Conservation (phyloP, 2,113 vertebrate genomes). For the Istiophorus platypterus region DNA sequence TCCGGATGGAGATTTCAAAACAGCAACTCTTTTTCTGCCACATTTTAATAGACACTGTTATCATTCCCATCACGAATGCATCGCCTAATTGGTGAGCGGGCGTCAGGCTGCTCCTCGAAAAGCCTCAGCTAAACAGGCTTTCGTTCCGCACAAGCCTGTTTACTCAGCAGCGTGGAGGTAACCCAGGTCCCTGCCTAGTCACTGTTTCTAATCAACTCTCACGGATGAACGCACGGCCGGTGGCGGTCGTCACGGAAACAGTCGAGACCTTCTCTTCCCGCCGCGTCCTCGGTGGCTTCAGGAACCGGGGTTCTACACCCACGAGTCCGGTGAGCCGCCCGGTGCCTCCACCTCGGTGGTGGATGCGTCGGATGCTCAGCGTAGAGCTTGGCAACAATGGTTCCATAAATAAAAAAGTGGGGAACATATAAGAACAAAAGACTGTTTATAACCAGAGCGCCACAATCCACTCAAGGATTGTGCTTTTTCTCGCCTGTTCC, state of each 20-base stretch:
- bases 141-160: background rate
- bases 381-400: background rate
- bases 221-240: constrained; percentile 4
- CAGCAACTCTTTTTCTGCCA: too few species aligned
- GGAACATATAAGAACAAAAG: too few species aligned
- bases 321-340: constrained; percentile 29
- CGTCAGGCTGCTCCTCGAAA: background rate
- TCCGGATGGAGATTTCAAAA: too few species aligned
- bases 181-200: background rate
- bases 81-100: background rate
- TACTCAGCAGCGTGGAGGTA: background rate
- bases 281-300: constrained; percentile 40
- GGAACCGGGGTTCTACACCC: constrained; percentile 21
- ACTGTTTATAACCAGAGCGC: too few species aligned
- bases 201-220: constrained; percentile 16
- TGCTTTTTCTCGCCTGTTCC: too few species aligned
- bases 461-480: too few species aligned
- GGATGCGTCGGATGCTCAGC: too few species aligned
- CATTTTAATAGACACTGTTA: background rate
- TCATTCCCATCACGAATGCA: background rate
- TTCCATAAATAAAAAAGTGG: too few species aligned
- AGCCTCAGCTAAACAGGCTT: background rate
- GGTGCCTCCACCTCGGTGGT: background rate
- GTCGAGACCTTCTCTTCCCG: constrained; percentile 13
- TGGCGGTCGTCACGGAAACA: constrained; percentile 44